Evolutionary conservation across 2,113 vertebrate species (phyloP).

Genomic region (Camelus dromedarius): DNA sequence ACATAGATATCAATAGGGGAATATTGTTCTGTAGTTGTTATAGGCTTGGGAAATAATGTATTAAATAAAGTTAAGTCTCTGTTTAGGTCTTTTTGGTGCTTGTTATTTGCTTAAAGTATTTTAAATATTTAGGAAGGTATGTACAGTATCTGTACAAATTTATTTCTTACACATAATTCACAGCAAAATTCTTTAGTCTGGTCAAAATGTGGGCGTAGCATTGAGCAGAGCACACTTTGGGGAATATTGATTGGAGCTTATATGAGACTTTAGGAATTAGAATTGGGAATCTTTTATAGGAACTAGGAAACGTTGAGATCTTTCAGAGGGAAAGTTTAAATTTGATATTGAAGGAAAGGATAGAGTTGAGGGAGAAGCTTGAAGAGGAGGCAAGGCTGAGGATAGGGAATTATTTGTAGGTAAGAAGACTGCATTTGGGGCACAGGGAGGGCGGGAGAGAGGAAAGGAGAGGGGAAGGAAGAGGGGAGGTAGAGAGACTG

Average conservation of each 20-base stretch:
- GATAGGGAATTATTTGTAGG: not conserved
- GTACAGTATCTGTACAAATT: not conserved
- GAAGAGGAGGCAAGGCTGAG: not conserved
- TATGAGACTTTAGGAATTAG: not conserved
- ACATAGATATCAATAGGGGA: not conserved
- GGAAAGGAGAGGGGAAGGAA: not conserved
- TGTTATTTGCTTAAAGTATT: not conserved
- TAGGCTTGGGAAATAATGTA: not conserved
- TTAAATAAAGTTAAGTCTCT: not conserved
- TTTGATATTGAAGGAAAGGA: not conserved
- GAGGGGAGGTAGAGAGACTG: not conserved
- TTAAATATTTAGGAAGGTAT: slow-evolving; percentile 12
- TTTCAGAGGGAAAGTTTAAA: not conserved
- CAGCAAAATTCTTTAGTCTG: not conserved
- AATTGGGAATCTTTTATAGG: not conserved
- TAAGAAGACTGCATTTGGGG: not conserved
- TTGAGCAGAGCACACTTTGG: not conserved
- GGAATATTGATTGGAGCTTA: not conserved
- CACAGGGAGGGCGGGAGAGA: not conserved
- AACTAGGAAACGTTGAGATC: not conserved
- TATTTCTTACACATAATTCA: slow-evolving; percentile 1
- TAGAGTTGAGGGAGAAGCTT: not conserved
- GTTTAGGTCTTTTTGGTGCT: not conserved
- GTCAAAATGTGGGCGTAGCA: not conserved
- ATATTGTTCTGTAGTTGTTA: not conserved